Evolutionary conservation across 2,888 invertebrate genomes (phyloP), one percentile per base, ranked within the genome.

Genomic region (Pseudeuparius sepicola): DNA sequence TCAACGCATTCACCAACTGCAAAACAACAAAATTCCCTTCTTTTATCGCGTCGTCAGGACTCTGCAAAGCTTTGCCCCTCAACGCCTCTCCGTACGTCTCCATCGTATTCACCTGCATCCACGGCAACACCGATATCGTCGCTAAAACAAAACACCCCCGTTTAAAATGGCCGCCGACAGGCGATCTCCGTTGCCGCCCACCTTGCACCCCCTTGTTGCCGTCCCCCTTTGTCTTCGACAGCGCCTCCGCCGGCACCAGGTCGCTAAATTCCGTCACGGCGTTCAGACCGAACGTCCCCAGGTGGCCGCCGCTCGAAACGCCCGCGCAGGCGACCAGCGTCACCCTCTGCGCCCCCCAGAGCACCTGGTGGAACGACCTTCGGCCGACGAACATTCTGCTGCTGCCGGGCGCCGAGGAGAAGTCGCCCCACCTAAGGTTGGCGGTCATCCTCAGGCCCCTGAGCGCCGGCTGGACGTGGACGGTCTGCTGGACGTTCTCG

Each of bases 211-310:
- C 67, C 25, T 72, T 70, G 34, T 72, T 72, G 39, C 56, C 43
- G 69, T 71, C 39, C 68, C 73, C 61, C 52, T 66, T 44, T 14
- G 23, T 38, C 47, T 52, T 54, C 9, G 66, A 61, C 46, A 80
- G 68, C 54, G 78, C 76, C 48, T 76, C 74, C 41, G 71, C 64
- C 13, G 85, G 82, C 33, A 85, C 75, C 47, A 80, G 60, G 55
- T 86, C 86, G 53, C 78, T 80, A 60, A 86, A 86, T 65, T 86
- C 85, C 4, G 82, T 81, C 17, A 86, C 72, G 4, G 85, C 80
- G 46, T 73, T 71, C 41, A 86, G 62, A 49, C 74, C 77, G 53
- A 77, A 67, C 23, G 75, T 73, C 42, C 73, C 73, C 16, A 75
- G 65, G 23, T 65, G 61, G 37, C 64, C 52, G 31, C 58, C 50